Evolutionary conservation across 2,888 invertebrate species (phyloP).

Genomic region (Catocala fraxini): DNA sequence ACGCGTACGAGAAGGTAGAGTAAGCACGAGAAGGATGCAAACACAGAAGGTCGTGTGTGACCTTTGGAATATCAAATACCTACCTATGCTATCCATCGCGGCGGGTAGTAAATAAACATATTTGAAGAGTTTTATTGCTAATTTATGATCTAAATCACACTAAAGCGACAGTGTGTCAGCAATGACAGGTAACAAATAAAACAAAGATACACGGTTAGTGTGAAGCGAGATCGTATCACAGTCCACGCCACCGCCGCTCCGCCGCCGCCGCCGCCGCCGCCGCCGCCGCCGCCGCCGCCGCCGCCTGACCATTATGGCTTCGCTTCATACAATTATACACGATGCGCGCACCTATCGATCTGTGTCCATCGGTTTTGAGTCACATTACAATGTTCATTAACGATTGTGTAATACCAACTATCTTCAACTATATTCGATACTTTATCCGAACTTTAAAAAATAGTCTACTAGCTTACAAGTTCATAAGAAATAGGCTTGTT

Average conservation of each 20-base stretch:
- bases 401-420: too few relatives aligned
- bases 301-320: slow-evolving; percentile 74
- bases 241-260: slow-evolving; percentile 54
- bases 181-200: slow-evolving; percentile 76
- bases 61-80: slow-evolving; percentile 3
- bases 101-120: slow-evolving; percentile 17
- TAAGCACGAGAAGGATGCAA: too few relatives aligned
- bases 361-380: slow-evolving; percentile 39
- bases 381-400: not conserved
- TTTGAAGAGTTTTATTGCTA: slow-evolving; percentile 27
- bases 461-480: too few relatives aligned
- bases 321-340: slow-evolving; percentile 71
- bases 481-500: too few relatives aligned
- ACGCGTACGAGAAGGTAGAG: too few relatives aligned
- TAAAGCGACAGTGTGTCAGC: slow-evolving; percentile 54
- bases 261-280: slow-evolving; percentile 40
- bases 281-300: slow-evolving; percentile 13
- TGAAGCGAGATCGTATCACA: slow-evolving; percentile 66
- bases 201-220: slow-evolving; percentile 63
- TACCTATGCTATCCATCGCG: slow-evolving; percentile 11
- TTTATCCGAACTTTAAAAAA: too few relatives aligned
- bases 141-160: slow-evolving; percentile 63
- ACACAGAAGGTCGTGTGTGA: too few relatives aligned
- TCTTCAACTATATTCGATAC: too few relatives aligned
- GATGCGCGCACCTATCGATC: slow-evolving; percentile 68